These are phyloP conservation scores for Andricus curvator DNA, from an alignment of 2,888 invertebrate species.

Conservation along the genomic window DNA sequence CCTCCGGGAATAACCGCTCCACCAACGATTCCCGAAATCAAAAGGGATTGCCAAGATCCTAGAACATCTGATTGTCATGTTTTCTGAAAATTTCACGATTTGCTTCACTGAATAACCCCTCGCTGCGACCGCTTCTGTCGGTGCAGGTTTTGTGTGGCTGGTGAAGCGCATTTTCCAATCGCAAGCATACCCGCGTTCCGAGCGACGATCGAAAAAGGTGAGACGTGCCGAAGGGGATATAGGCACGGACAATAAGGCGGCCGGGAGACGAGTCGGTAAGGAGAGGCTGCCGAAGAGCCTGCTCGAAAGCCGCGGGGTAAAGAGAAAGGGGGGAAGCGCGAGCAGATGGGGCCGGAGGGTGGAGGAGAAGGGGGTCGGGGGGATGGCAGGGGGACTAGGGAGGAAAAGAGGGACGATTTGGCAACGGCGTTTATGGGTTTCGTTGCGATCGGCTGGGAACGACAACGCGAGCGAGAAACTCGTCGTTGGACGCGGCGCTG, in stretches of 20 bases:
- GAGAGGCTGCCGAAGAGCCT: conserved; percentile 61
- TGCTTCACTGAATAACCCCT: neutral
- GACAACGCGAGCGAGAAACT: conserved; percentile 47
- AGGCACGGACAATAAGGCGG: conserved; percentile 68
- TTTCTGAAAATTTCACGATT: too few species aligned
- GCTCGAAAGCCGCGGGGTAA: conserved; percentile 50
- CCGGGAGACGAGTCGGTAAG: conserved; percentile 62
- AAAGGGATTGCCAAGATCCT: neutral
- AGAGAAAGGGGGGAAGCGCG: conserved; percentile 53
- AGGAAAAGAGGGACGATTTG: conserved; percentile 61
- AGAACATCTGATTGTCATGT: neutral
- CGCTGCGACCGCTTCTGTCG: neutral
- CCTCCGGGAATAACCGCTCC: too few species aligned
- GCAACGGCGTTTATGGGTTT: conserved; percentile 71
- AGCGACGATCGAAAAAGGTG: conserved; percentile 70
- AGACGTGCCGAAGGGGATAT: conserved; percentile 70
- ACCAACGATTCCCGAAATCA: too few species aligned
- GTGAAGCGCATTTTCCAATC: conserved; percentile 56
- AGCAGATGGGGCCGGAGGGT: conserved; percentile 42
- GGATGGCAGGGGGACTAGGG: conserved; percentile 24
- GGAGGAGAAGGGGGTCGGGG: conserved; percentile 43
- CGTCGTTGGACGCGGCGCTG: conserved; percentile 40
- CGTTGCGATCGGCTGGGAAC: conserved; percentile 61
- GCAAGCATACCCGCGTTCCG: conserved; percentile 52
- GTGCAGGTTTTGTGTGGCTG: conserved; percentile 37